These are phyloP conservation scores for Pterocles burchelli DNA, from an alignment of 2,113 vertebrate species.

Conservation along the genomic window DNA sequence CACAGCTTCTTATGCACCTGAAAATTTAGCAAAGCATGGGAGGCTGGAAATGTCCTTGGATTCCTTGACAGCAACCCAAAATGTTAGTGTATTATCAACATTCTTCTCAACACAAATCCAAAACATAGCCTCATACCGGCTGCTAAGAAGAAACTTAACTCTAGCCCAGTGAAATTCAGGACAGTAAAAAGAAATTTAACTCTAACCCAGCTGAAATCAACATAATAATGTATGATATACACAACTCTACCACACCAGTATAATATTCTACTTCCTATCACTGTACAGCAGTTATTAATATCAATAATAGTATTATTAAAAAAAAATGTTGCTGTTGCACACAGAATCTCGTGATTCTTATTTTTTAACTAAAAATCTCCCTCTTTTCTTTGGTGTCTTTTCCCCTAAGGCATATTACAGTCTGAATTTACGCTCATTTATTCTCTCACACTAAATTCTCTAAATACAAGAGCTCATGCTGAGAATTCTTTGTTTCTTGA, in stretches of 20 bases:
- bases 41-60: too few relatives aligned
- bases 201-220: too few relatives aligned
- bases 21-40: too few relatives aligned
- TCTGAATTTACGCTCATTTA: background rate
- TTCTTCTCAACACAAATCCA: too few relatives aligned
- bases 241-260: background rate
- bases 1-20: too few relatives aligned
- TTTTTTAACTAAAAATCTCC: background rate
- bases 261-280: background rate
- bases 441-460: background rate
- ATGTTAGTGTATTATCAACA: too few relatives aligned
- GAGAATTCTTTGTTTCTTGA: background rate
- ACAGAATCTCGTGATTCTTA: background rate
- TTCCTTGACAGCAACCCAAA: too few relatives aligned
- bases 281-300: background rate
- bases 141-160: too few relatives aligned
- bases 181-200: too few relatives aligned
- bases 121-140: too few relatives aligned
- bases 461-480: background rate
- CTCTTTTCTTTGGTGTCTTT: background rate
- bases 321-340: background rate
- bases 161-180: too few relatives aligned
- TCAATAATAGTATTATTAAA: background rate
- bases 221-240: background rate
- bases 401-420: background rate